Base-by-base conservation (phyloP, 2,888 invertebrate species). In the Branchinecta sandiegonensis region DNA sequence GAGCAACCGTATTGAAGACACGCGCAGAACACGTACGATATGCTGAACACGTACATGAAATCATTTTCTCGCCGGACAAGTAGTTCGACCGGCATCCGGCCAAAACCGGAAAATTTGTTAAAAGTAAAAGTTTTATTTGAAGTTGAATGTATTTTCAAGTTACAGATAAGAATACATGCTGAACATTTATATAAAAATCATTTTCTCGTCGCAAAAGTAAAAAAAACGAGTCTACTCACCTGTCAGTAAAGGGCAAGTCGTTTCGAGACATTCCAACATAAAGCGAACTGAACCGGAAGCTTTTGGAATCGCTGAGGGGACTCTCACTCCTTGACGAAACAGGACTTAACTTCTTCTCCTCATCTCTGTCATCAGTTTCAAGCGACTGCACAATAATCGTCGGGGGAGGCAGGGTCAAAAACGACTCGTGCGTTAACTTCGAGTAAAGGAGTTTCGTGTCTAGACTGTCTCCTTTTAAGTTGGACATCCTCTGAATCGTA, bases 181-280 rank as follows among this genome's bases (percentile, higher is more conserved):
- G 23, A 23, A 23, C 23, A 23, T 3, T 23, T 23, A 23, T 23
- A 3, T 23, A 3, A 23, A 23, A 23, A n/a, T n/a, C n/a, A n/a
- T n/a, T n/a, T n/a, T n/a, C n/a, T n/a, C n/a, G n/a, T n/a, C n/a
- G n/a, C n/a, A 50, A 50, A 50, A 7, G 56, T 50, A 50, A 50
- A 1, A 50, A 50, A 4, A 86, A 69, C 85, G 79, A 46, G 69
- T 37, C 70, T 72, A 76, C 77, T 66, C 73, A 71, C 71, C 72
- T 85, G 85, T 88, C 88, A 77, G 88, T 88, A 66, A 88, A 78
- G 11, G 88, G 88, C 77, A 87, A 87, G 76, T 88, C 88, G 75
- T 88, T 88, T 72, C 88, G 82, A 14, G 88, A 88, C 77, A 88
- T n/a, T 56, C 63, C 63, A 17, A 56, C 14, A 10, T 56, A 69